These are phyloP conservation scores for Pristionchus entomophagus DNA, from an alignment of 2,888 invertebrate species.

Conservation along the genomic window DNA sequence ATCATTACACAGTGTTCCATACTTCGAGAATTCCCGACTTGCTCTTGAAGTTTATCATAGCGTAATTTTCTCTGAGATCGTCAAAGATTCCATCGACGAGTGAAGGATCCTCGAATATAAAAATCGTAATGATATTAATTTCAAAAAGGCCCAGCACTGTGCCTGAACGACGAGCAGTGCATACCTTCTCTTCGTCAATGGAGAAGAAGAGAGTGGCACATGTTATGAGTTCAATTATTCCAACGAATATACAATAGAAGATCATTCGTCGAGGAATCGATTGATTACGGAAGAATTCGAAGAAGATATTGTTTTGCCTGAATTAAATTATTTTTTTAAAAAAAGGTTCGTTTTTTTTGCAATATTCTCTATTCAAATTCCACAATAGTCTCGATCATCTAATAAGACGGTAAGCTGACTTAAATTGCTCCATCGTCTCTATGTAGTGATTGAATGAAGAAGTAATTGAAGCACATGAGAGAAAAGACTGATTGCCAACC, in stretches of 20 bases:
- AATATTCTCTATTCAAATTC: no score
- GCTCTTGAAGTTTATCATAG: background rate
- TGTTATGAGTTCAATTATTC: background rate
- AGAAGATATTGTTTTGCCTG: background rate
- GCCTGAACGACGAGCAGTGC: background rate
- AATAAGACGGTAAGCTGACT: no score
- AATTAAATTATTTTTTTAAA: background rate
- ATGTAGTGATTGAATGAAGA: conserved; percentile 33
- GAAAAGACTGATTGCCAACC: background rate
- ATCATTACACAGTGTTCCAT: background rate
- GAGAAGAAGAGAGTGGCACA: background rate
- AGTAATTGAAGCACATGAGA: background rate
- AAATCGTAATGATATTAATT: no score
- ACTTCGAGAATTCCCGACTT: conserved; percentile 15
- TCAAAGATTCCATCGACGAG: background rate
- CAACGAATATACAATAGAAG: background rate
- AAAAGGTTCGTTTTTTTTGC: no score
- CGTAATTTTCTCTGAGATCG: background rate
- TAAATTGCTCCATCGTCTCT: conserved; percentile 36
- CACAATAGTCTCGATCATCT: no score
- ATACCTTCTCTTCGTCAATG: background rate
- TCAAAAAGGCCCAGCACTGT: no score
- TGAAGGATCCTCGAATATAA: background rate
- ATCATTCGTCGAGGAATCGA: background rate
- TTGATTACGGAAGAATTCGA: conserved; percentile 5